These are phyloP conservation scores for Hypothenemus hampei DNA, from an alignment of 1,140 invertebrate genomes.

Conservation along the genomic window DNA sequence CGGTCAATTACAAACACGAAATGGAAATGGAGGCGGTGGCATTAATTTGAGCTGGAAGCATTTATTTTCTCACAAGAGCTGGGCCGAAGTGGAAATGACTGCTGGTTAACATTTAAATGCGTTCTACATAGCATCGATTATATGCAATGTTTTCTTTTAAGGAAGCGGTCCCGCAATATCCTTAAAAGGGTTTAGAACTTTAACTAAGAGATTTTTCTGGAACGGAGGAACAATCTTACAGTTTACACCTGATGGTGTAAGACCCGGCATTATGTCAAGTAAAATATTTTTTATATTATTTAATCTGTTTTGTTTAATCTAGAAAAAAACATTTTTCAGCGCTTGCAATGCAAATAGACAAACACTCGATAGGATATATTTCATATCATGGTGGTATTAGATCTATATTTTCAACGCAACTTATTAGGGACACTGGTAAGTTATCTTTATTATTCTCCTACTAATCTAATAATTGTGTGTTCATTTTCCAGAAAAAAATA, in stretches of 20 bases:
- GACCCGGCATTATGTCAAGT: constrained; percentile 68
- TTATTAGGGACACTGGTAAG: constrained; percentile 69
- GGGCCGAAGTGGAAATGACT: constrained; percentile 74
- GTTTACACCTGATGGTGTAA: constrained; percentile 64
- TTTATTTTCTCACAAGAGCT: constrained; percentile 73
- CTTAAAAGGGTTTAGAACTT: constrained; percentile 67
- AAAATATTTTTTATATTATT: constrained; percentile 42
- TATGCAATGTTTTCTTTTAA: constrained; percentile 21
- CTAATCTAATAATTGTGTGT: no score
- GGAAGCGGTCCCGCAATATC: constrained; percentile 68
- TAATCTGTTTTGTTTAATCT: neutral
- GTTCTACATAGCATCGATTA: neutral
- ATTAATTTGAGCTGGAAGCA: constrained; percentile 70
- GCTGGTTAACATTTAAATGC: constrained; percentile 53
- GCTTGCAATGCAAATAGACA: constrained; percentile 77
- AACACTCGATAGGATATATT: constrained; percentile 79
- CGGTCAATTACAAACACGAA: constrained; percentile 76
- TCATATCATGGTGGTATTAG: constrained; percentile 72
- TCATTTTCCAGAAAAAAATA: constrained; percentile 46
- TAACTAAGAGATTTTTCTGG: constrained; percentile 65
- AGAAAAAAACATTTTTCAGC: constrained; percentile 51
- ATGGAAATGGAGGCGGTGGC: constrained; percentile 76
- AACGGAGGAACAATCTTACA: constrained; percentile 68
- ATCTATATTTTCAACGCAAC: constrained; percentile 71
- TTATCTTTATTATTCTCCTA: neutral